Percentiles rank a stretch among this genome's conserved stretches.
Conservation (phyloP, 2,888 invertebrate genomes). For the Fabriciana adippe region DNA sequence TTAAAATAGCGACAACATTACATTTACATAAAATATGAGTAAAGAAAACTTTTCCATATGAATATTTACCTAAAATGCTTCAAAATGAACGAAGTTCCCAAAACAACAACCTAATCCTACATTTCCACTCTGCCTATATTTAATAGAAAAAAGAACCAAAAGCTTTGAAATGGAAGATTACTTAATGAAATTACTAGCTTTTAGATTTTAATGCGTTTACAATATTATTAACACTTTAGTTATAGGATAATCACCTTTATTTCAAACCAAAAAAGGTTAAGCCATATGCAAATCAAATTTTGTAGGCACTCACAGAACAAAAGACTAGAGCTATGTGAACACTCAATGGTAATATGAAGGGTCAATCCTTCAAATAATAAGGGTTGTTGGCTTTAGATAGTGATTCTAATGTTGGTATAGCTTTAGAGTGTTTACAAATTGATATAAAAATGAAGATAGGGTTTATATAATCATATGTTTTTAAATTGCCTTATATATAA, state of each 20-base stretch:
- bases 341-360: conserved; percentile 67
- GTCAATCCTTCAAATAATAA: conserved; percentile 28
- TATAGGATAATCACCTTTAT: conserved; percentile 42
- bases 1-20: too few relatives aligned
- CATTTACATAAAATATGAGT: too few relatives aligned
- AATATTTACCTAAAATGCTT: background rate
- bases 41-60: too few relatives aligned
- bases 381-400: conserved; percentile 7
- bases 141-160: conserved; percentile 20
- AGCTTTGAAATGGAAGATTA: conserved; percentile 53
- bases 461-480: too few relatives aligned
- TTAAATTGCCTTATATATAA: too few relatives aligned
- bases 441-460: too few relatives aligned
- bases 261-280: conserved; percentile 23
- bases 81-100: conserved; percentile 7
- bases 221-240: conserved; percentile 37
- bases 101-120: background rate
- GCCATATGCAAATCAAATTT: conserved; percentile 31
- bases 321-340: conserved; percentile 58
- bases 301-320: conserved; percentile 56
- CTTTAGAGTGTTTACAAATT: too few relatives aligned
- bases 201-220: conserved; percentile 44
- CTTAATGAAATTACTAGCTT: conserved; percentile 67
- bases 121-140: conserved; percentile 6
- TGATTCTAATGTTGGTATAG: background rate